Percentiles rank a stretch among this genome's conserved stretches.
These are phyloP conservation scores for Caerostris extrusa DNA, from an alignment of 1,140 invertebrate genomes.

Conservation along the genomic window DNA sequence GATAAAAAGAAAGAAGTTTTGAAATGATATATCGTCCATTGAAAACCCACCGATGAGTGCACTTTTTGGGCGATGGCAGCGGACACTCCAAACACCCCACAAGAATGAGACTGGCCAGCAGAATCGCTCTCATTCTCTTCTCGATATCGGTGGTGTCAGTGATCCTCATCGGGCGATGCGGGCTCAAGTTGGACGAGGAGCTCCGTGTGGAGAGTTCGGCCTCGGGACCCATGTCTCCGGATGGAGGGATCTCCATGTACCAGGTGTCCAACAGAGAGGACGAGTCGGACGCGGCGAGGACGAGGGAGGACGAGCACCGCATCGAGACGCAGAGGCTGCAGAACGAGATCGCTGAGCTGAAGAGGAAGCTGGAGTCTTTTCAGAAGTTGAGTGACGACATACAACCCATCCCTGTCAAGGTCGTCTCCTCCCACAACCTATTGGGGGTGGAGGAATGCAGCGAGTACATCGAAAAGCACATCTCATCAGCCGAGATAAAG, in stretches of 20 bases:
- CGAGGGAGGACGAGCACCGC: conserved; percentile 83
- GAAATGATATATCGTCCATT: too few relatives aligned
- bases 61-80: conserved; percentile 10
- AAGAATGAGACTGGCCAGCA: conserved; percentile 79
- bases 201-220: conserved; percentile 54
- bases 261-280: conserved; percentile 41
- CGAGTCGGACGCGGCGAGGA: conserved; percentile 9
- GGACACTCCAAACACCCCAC: conserved; percentile 30
- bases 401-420: conserved; percentile 64
- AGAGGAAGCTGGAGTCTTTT: conserved; percentile 26
- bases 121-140: conserved; percentile 81
- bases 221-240: conserved; percentile 70
- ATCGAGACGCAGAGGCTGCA: too few relatives aligned
- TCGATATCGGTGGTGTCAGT: conserved; percentile 81
- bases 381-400: conserved; percentile 62
- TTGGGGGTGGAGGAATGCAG: conserved; percentile 67
- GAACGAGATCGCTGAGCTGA: too few relatives aligned
- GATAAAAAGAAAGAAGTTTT: not conserved
- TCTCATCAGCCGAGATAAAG: conserved; percentile 66
- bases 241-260: conserved; percentile 58
- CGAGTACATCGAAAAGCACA: conserved; percentile 73
- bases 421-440: conserved; percentile 21
- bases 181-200: conserved; percentile 80
- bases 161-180: conserved; percentile 81
- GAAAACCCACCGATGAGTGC: conserved; percentile 11